Evolutionary conservation across 2,113 vertebrate genomes (phyloP).

Genomic region (Cisticola juncidis): DNA sequence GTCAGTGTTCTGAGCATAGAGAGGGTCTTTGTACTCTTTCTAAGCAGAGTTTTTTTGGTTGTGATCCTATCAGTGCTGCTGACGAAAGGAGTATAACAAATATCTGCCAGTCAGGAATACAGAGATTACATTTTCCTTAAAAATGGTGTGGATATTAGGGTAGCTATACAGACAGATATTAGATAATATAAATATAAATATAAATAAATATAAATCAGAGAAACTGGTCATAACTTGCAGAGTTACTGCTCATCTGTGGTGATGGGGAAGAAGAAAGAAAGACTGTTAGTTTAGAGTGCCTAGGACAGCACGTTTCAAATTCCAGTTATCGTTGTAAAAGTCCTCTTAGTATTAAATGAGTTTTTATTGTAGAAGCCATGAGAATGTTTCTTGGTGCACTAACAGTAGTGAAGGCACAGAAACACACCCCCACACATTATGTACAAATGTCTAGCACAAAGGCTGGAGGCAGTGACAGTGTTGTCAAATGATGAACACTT

Average conservation of each 20-base stretch:
- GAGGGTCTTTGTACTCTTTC: not conserved
- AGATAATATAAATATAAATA: too few species aligned
- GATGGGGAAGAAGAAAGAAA: not conserved
- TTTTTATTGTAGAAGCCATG: not conserved
- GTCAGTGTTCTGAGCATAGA: not conserved
- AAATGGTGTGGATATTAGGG: not conserved
- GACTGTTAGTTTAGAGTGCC: not conserved
- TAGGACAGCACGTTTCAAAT: not conserved
- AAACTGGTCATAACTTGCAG: not conserved
- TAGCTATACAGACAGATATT: not conserved
- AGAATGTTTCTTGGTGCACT: not conserved
- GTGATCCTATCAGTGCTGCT: not conserved
- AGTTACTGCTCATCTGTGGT: not conserved
- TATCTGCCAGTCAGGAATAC: not conserved
- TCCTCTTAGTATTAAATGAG: not conserved
- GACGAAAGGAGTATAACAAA: not conserved
- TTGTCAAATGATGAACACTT: not conserved
- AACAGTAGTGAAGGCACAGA: not conserved
- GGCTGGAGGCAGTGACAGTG: not conserved
- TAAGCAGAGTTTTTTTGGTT: not conserved
- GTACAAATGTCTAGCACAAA: not conserved
- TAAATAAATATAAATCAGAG: not conserved
- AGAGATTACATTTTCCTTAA: not conserved
- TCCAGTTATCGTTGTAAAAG: not conserved
- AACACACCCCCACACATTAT: not conserved